These are phyloP conservation scores for Micronisus gabar DNA, from an alignment of 2,113 vertebrate species.

Conservation along the genomic window DNA sequence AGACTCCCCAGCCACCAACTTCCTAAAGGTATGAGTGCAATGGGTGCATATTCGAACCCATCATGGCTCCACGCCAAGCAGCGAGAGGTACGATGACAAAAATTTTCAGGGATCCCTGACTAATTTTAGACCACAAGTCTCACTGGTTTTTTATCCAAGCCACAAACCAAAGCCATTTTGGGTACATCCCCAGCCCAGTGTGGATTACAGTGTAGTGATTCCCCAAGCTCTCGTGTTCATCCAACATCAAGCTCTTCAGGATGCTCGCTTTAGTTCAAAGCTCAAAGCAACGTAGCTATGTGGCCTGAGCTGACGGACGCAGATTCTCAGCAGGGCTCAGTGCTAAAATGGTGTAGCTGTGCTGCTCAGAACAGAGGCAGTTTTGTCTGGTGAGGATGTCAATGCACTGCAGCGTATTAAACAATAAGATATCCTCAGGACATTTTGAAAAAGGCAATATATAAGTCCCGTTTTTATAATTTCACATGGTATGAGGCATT, in stretches of 20 bases:
- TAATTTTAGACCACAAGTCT: neutral
- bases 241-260: neutral
- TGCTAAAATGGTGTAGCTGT: neutral
- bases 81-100: neutral
- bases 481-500: neutral
- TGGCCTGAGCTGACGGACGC: neutral
- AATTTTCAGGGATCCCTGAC: neutral
- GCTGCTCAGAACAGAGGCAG: neutral
- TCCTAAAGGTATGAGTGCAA: neutral
- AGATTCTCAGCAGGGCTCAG: neutral
- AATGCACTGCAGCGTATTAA: neutral
- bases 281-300: neutral
- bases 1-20: neutral
- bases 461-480: neutral
- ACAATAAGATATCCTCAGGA: neutral
- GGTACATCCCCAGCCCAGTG: accelerated
- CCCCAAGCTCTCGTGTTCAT: neutral
- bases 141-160: neutral
- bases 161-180: neutral
- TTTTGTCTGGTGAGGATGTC: neutral
- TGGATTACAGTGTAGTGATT: neutral
- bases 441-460: neutral
- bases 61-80: neutral
- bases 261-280: neutral
- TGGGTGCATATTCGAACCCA: accelerated